Evolutionary conservation across 2,888 invertebrate species (phyloP).

Genomic region (Brenthis ino): DNA sequence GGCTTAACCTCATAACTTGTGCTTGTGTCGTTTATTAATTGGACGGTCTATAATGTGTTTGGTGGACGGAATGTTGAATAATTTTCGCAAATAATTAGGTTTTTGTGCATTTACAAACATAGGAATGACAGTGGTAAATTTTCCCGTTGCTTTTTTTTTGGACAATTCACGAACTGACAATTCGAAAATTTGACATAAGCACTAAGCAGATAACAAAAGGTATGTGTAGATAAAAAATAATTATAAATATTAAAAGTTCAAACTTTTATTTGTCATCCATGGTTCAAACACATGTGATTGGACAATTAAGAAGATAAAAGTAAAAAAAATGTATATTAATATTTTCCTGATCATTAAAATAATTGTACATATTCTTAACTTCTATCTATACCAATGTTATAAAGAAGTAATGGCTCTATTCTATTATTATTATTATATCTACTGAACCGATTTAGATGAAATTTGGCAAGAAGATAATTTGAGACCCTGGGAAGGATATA

Average conservation of each 20-base stretch:
- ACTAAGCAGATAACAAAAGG: slow-evolving; percentile 5
- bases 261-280: no score
- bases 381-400: no score
- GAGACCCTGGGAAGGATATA: no score
- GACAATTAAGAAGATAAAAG: background rate
- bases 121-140: slow-evolving; percentile 19
- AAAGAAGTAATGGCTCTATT: no score
- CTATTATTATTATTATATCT: no score
- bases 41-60: slow-evolving; percentile 34
- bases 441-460: no score
- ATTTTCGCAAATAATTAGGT: slow-evolving; percentile 23
- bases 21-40: slow-evolving; percentile 36
- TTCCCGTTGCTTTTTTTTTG: slow-evolving; percentile 12
- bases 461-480: no score
- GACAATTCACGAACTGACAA: background rate
- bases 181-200: slow-evolving; percentile 1
- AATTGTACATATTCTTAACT: no score
- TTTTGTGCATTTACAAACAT: slow-evolving; percentile 31
- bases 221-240: slow-evolving; percentile 4
- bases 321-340: no score
- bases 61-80: slow-evolving; percentile 42
- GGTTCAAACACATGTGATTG: background rate
- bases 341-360: no score
- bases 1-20: slow-evolving; percentile 53
- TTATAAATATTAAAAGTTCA: background rate